Percentiles rank a stretch among this genome's conserved stretches.
phyloP scores from a whole-genome alignment of 92 coral and sea anemone species.

The Porites evermanni region DNA sequence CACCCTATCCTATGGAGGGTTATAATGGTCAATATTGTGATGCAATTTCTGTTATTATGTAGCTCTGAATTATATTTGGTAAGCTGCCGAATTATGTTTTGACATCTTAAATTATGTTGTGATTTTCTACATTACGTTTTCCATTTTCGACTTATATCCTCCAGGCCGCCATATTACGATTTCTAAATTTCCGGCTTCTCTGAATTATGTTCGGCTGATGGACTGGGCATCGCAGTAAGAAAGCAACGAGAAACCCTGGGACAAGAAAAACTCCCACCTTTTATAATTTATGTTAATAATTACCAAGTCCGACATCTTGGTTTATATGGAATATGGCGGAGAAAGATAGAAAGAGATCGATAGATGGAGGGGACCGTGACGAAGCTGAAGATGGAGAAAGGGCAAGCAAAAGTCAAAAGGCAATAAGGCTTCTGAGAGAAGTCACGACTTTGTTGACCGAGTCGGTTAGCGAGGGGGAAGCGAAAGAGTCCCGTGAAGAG shows the following conservation, averaged over 20 bases:
- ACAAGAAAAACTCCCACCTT: no score
- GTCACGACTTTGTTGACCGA: constrained; percentile 17
- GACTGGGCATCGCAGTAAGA: neutral
- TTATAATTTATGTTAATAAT: no score
- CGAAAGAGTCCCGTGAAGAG: neutral
- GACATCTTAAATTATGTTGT: neutral
- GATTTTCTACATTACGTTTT: neutral
- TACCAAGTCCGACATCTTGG: neutral
- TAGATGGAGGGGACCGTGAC: neutral
- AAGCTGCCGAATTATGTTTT: constrained; percentile 12
- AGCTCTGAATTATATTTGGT: neutral
- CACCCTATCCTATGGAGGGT: constrained; percentile 30
- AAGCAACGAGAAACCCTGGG: neutral
- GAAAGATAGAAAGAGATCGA: neutral
- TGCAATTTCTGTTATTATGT: neutral
- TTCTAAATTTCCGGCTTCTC: no score
- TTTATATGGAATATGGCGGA: neutral
- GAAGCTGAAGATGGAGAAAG: neutral
- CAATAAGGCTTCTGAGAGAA: constrained; percentile 24
- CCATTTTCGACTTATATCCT: neutral
- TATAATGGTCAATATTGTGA: constrained; percentile 17
- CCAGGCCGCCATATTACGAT: no score
- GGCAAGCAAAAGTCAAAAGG: constrained; percentile 14
- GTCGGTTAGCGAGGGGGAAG: constrained; percentile 5
- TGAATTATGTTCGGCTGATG: no score